A percentile compares a stretch with the other conserved stretches of the same genome.
Conservation (phyloP, 2,797 vertebrate species). For the Acanthurus leucopareius region DNA sequence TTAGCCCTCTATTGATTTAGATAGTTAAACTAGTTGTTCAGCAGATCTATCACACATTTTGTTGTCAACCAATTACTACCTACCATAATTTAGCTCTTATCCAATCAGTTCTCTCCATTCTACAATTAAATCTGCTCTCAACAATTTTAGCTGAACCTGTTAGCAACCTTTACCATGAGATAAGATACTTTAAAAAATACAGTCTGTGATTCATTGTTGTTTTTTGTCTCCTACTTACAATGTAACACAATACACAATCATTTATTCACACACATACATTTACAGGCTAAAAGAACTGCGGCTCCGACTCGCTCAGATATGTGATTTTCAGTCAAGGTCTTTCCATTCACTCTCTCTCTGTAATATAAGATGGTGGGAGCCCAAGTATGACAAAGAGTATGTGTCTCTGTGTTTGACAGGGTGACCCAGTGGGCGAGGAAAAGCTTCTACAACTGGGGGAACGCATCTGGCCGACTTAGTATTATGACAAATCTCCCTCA, state of each 20-base stretch:
- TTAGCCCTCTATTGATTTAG: no score
- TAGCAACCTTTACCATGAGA: background rate
- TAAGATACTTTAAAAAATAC: background rate
- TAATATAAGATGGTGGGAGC: conserved; percentile 60
- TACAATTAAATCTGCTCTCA: background rate
- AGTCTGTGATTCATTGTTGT: conserved; percentile 17
- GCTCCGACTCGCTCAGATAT: conserved; percentile 49
- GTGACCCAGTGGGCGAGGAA: conserved; percentile 79
- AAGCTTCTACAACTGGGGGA: conserved; percentile 77
- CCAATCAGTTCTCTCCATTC: background rate
- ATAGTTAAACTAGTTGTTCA: background rate
- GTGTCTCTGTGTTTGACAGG: conserved; percentile 81
- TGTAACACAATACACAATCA: conserved; percentile 24
- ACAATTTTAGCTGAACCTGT: background rate
- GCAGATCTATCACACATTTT: no score
- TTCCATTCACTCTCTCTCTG: conserved; percentile 42
- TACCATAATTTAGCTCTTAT: background rate
- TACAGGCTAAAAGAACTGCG: conserved; percentile 34
- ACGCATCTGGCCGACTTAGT: conserved; percentile 78
- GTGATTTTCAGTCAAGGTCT: conserved; percentile 66
- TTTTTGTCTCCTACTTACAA: background rate
- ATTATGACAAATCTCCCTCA: conserved; percentile 88
- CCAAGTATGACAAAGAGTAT: conserved; percentile 71
- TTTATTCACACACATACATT: background rate
- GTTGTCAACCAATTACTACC: background rate